Percentiles rank a stretch among this genome's conserved stretches.
Conservation (phyloP, 1,140 invertebrate genomes). For the Scaptomyza pallida region DNA sequence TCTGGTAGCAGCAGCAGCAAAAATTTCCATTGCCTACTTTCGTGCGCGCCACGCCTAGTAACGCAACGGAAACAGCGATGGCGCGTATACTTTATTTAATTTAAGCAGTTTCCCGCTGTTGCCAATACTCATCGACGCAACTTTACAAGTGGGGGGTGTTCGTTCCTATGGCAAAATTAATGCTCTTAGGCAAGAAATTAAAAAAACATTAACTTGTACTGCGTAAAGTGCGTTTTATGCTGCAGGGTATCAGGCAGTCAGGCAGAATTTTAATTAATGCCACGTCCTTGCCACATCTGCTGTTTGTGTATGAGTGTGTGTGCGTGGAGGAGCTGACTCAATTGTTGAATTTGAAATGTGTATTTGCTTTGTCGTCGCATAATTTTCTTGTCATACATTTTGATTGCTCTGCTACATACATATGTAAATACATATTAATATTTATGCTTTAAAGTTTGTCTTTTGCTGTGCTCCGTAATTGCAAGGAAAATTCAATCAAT, state of each 20-base stretch:
- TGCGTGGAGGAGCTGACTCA: conserved; percentile 24
- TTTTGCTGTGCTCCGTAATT: conserved; percentile 26
- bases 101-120: conserved; percentile 42
- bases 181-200: neutral
- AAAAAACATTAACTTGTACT: neutral
- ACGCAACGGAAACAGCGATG: conserved; percentile 30
- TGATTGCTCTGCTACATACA: conserved; percentile 53
- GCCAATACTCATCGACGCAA: neutral
- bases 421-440: conserved; percentile 60
- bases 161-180: neutral
- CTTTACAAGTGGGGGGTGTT: neutral
- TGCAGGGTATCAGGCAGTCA: neutral
- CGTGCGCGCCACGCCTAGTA: conserved; percentile 50
- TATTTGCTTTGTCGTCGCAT: conserved; percentile 52
- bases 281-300: conserved; percentile 25
- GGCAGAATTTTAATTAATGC: too few species aligned
- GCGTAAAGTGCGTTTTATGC: neutral
- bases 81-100: conserved; percentile 38
- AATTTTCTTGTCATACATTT: conserved; percentile 78
- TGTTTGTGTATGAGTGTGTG: conserved; percentile 16
- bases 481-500: conserved; percentile 67
- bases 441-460: conserved; percentile 64
- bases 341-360: conserved; percentile 64
- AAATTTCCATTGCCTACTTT: conserved; percentile 57
- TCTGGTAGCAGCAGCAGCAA: conserved; percentile 43